Evolutionary conservation across 2,113 vertebrate genomes (phyloP).

Genomic region (Bathybates hornii): DNA sequence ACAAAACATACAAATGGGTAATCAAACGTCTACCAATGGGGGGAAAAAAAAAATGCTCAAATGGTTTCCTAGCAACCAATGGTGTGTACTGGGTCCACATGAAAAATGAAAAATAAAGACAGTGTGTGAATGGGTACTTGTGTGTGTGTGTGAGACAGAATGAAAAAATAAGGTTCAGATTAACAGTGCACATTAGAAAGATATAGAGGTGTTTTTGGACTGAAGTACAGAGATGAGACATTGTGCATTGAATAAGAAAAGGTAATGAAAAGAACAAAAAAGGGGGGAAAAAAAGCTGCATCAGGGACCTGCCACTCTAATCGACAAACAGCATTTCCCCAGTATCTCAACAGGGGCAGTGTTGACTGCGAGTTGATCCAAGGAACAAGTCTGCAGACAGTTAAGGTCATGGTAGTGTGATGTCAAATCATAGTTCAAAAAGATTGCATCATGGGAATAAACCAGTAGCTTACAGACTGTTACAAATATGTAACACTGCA

Average conservation of each 20-base stretch:
- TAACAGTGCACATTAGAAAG: conserved; percentile 49
- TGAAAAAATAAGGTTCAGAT: conserved; percentile 47
- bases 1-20: conserved; percentile 57
- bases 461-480: conserved; percentile 30
- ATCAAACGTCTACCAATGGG: conserved; percentile 59
- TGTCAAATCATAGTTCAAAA: conserved; percentile 38
- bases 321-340: conserved; percentile 63
- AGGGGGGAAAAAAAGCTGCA: not conserved
- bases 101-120: conserved; percentile 51
- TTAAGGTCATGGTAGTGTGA: conserved; percentile 37
- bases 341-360: conserved; percentile 55
- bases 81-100: conserved; percentile 50
- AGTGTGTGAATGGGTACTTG: not conserved
- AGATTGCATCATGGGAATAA: conserved; percentile 47
- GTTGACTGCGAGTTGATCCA: conserved; percentile 48
- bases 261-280: conserved; percentile 50
- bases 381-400: conserved; percentile 18
- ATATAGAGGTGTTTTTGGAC: conserved; percentile 40
- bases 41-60: conserved; percentile 35
- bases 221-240: conserved; percentile 51
- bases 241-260: conserved; percentile 50
- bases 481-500: conserved; percentile 39
- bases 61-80: conserved; percentile 72
- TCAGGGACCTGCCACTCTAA: conserved; percentile 46
- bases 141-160: conserved; percentile 15